Evolutionary conservation across 2,888 invertebrate genomes (phyloP), one percentile per base, ranked within the genome.

Genomic region (Geophilus truncorum): DNA sequence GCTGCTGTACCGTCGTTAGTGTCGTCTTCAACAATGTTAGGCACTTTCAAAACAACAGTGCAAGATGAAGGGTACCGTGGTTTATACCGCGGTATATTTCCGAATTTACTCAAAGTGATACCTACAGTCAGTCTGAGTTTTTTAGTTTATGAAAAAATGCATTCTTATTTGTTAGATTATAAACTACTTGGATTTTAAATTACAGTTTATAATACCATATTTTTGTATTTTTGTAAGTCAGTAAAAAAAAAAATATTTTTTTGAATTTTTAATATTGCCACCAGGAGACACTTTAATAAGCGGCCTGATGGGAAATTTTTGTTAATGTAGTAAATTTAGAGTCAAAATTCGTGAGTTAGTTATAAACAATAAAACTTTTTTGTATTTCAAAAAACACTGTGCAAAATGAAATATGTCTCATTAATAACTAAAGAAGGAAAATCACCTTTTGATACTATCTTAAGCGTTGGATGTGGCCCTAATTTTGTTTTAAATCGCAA

Each of bases 101-200:
- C 62, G 25, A 62, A 62, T 23, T 25, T 62, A 25, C 62, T 62
- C 62, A 62, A 62, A 25, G 62, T 62, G 1, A 62, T 62, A 5
- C 62, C 62, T 62, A 62, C 62, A 6, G 62, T 62, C 62, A 62
- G 62, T 28, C 62, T 62, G 7, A 62, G 62, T 62, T 62, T 62
- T 28, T 62, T 62, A 62, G 23, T 62, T 62, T 62, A 62, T 23
- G 62, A 62, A 15, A 62, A 23, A 28, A 62, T 15, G 1, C 62
- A 62, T 62, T 23, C n/a, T n/a, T n/a, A n/a, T n/a, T n/a, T n/a
- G n/a, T n/a, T n/a, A n/a, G n/a, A n/a, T n/a, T n/a, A n/a, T n/a
- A n/a, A n/a, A n/a, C n/a, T n/a, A 9, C 4, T 6, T 45, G n/a
- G 12, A n/a, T 45, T n/a, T 45, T 18, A 45, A 15, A 2, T n/a